phyloP scores from a whole-genome alignment of 2,113 vertebrate species.

The Uria lomvia region DNA sequence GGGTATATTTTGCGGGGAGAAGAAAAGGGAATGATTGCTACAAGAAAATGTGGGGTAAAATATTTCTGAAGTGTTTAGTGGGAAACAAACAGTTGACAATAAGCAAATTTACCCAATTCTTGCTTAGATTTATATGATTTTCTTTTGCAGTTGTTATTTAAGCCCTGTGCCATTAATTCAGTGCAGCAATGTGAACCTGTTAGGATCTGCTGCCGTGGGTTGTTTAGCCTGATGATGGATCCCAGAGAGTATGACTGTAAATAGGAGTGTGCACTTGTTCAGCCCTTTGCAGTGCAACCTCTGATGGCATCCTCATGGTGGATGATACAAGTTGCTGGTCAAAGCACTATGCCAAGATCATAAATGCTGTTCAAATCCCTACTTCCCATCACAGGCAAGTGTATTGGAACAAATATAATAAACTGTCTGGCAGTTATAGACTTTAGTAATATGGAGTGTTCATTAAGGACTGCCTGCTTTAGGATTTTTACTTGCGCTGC shows the following conservation, averaged over 20 bases:
- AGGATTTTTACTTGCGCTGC: background rate
- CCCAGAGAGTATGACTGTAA: background rate
- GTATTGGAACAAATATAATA: background rate
- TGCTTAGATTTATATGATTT: background rate
- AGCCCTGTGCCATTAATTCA: background rate
- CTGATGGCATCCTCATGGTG: background rate
- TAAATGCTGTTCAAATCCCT: background rate
- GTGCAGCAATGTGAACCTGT: background rate
- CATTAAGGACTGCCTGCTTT: background rate
- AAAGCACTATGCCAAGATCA: background rate
- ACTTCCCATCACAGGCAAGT: background rate
- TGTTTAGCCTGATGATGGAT: background rate
- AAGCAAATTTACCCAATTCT: background rate
- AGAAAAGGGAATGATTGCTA: background rate
- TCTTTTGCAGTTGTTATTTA: background rate
- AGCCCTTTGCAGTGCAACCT: background rate
- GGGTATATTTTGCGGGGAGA: accelerated
- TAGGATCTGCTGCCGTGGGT: background rate
- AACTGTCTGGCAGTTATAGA: background rate
- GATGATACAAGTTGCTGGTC: background rate
- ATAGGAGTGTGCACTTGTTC: background rate
- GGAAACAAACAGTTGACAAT: background rate
- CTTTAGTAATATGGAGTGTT: background rate
- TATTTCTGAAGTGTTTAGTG: background rate
- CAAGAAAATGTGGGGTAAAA: background rate